phyloP scores from a whole-genome alignment of 1,140 invertebrate species.

The Andrena cerasifolii region DNA sequence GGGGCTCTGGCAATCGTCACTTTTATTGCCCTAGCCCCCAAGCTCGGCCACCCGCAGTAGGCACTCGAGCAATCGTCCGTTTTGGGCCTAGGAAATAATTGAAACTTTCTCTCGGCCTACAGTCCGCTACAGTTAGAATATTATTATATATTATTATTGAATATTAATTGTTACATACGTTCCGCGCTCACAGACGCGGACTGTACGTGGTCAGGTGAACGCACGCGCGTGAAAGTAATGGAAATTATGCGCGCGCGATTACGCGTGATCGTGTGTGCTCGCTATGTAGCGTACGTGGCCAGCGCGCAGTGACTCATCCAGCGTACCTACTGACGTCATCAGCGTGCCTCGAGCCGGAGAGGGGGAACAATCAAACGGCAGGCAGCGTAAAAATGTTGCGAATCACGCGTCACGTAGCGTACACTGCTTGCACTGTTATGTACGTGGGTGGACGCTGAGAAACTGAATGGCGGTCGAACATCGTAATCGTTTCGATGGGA shows the following conservation, averaged over 20 bases:
- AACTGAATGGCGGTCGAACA: conserved; percentile 31
- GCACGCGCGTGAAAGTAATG: conserved; percentile 3
- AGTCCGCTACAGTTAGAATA: too few species aligned
- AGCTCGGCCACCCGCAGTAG: too few species aligned
- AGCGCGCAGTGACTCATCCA: conserved; percentile 59
- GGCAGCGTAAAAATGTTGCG: conserved; percentile 66
- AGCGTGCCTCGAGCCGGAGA: conserved; percentile 52
- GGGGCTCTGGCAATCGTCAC: too few species aligned
- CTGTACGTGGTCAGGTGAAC: background rate
- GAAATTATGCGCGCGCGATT: conserved; percentile 37
- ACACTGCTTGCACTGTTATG: conserved; percentile 33
- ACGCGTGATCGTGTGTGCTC: conserved; percentile 20
- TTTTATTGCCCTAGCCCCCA: too few species aligned
- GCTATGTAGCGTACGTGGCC: conserved; percentile 27
- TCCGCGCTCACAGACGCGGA: background rate
- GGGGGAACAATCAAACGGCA: conserved; percentile 69
- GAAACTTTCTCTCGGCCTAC: too few species aligned
- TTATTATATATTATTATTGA: too few species aligned
- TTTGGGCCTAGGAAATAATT: too few species aligned
- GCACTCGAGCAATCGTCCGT: too few species aligned
- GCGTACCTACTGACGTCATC: conserved; percentile 61
- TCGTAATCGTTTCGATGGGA: too few species aligned
- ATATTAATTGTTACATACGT: background rate
- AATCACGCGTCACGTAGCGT: conserved; percentile 53
- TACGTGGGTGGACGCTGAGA: conserved; percentile 43